A percentile compares a stretch with the other conserved stretches of the same genome.
Conservation (phyloP, 2,888 invertebrate genomes). For the Yponomeuta sedellus region DNA sequence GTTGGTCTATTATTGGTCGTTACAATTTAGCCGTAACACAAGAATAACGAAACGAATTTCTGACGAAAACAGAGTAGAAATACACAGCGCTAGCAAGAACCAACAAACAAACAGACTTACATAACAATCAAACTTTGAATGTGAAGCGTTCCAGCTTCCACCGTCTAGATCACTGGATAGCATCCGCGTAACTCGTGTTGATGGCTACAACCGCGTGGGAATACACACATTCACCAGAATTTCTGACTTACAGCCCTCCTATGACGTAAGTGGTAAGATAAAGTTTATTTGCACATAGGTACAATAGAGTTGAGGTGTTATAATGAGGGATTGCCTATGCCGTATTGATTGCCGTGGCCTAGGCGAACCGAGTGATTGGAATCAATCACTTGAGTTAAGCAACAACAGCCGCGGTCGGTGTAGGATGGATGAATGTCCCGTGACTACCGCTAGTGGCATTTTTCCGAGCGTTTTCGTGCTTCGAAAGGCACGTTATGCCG, state of each 20-base stretch:
- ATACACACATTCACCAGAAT: neutral
- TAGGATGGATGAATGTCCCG: too few species aligned
- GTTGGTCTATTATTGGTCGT: too few species aligned
- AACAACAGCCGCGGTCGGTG: too few species aligned
- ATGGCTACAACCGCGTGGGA: neutral
- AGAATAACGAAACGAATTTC: neutral
- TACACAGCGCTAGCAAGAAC: neutral
- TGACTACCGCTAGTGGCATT: too few species aligned
- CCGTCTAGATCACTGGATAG: neutral
- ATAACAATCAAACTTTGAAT: constrained; percentile 2
- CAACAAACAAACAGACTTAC: neutral
- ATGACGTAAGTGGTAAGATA: neutral
- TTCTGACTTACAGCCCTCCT: neutral
- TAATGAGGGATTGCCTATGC: too few species aligned
- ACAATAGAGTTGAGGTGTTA: too few species aligned
- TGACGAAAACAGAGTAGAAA: neutral
- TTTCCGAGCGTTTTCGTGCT: too few species aligned
- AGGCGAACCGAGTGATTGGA: too few species aligned
- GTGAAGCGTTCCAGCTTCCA: neutral
- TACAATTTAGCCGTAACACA: neutral
- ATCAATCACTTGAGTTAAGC: too few species aligned
- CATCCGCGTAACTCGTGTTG: neutral
- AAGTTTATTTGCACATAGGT: too few species aligned
- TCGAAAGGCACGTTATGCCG: too few species aligned
- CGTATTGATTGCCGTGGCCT: too few species aligned